Percentiles rank a stretch among this genome's conserved stretches.
These are phyloP conservation scores for Euura saliciscinereae DNA, from an alignment of 1,140 invertebrate species.

Conservation along the genomic window DNA sequence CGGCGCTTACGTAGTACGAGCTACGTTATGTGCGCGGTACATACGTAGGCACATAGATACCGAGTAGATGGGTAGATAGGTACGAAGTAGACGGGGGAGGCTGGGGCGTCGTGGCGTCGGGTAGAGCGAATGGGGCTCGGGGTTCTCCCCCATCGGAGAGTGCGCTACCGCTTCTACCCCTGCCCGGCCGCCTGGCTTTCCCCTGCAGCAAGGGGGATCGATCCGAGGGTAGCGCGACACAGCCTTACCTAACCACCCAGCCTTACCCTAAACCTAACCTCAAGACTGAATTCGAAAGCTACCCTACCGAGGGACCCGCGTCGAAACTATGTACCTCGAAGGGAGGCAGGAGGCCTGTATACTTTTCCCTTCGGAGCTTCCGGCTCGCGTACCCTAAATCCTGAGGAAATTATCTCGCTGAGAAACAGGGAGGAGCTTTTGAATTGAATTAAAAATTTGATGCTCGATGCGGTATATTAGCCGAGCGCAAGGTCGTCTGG, in stretches of 20 bases:
- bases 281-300: neutral
- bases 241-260: neutral
- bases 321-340: neutral
- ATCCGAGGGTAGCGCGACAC: neutral
- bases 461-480: too few species aligned
- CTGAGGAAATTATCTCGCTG: neutral
- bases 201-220: neutral
- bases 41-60: neutral
- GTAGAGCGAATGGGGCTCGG: neutral
- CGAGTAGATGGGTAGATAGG: too few species aligned
- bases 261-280: neutral
- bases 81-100: neutral
- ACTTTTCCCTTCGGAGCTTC: constrained; percentile 3
- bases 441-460: too few species aligned
- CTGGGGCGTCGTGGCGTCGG: neutral
- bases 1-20: neutral
- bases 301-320: neutral
- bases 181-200: neutral
- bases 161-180: neutral
- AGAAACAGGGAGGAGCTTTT: too few species aligned
- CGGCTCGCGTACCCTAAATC: neutral
- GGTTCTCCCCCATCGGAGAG: neutral
- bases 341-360: neutral
- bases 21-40: neutral
- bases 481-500: too few species aligned